Base-by-base conservation (phyloP, 2,888 invertebrate species). In the Drosophila colorata region DNA sequence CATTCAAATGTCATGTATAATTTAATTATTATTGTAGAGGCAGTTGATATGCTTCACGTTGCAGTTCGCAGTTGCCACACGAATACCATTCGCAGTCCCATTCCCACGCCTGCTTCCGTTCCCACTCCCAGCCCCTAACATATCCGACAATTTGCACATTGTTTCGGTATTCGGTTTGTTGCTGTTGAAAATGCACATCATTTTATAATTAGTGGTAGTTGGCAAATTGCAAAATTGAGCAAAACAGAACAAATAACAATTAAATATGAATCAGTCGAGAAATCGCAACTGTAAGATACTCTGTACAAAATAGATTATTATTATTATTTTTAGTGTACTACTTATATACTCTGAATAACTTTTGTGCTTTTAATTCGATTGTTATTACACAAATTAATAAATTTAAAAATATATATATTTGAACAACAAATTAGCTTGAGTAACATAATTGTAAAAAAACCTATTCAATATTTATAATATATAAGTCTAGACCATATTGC, bases 11-110 rank as follows among this genome's bases (percentile, higher is more conserved):
- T 46, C 65, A 68, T 69, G 53, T 31, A 73, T 69, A 81, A 82
- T 87, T 87, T 68, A 72, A 87, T 84, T 78, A 71, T 68, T 65
- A 74, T 58, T 63, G 57, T 31, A 48, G 46, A 38, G 56, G 18
- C 41, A 28, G 37, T 33, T 56, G 64, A 46, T 61, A 25, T 9
- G 58, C 20, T n/a, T 28, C 35, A 28, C 14, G 25, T 28, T 44
- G 61, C 52, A 52, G 28, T n/a, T 31, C 40, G n/a, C 66, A 16
- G 23, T 14, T 25, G 7, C 33, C 41, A 23, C 6, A 6, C 35
- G 14, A 33, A 33, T 33, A 33, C 33, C 33, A 33, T 14, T 46
- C 43, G n/a, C 20, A 47, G 14, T 47, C 20, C 31, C 7, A 11
- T 20, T 11, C 8, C 6, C 14, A n/a, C 14, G 11, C 31, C 11